Conservation (phyloP, 1,140 invertebrate species). For the Palaemon carinicauda region DNA sequence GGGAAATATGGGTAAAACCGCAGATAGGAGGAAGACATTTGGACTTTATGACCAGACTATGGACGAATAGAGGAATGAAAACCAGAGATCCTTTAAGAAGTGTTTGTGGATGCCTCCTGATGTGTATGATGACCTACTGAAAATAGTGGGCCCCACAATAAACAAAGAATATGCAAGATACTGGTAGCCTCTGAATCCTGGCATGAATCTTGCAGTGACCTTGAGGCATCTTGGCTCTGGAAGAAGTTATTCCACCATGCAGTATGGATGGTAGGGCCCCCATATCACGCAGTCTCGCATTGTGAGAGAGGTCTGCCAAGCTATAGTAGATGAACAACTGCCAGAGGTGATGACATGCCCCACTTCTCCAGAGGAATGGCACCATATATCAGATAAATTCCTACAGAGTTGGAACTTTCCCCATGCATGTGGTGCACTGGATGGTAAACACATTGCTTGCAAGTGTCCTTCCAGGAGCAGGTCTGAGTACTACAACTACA, state of each 20-base stretch:
- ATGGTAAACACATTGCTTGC: conserved; percentile 14
- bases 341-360: conserved; percentile 31
- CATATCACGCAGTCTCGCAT: conserved; percentile 20
- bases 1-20: no score
- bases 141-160: not conserved
- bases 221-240: conserved; percentile 34
- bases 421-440: conserved; percentile 1
- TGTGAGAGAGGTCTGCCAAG: conserved; percentile 24
- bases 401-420: not conserved
- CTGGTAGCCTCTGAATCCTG: conserved; percentile 1
- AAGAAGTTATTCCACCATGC: conserved; percentile 22
- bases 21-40: no score
- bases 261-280: conserved; percentile 14
- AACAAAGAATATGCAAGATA: not conserved
- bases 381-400: not conserved
- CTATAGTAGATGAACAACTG: conserved; percentile 22
- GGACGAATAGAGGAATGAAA: no score
- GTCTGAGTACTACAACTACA: not conserved
- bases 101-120: conserved; percentile 9
- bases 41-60: no score
- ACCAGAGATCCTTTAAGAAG: not conserved
- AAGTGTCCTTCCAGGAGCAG: not conserved
- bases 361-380: conserved; percentile 18
- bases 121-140: conserved; percentile 18
- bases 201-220: conserved; percentile 29